These are phyloP conservation scores for Noctilio leporinus DNA, from an alignment of 2,113 vertebrate species.

Conservation along the genomic window DNA sequence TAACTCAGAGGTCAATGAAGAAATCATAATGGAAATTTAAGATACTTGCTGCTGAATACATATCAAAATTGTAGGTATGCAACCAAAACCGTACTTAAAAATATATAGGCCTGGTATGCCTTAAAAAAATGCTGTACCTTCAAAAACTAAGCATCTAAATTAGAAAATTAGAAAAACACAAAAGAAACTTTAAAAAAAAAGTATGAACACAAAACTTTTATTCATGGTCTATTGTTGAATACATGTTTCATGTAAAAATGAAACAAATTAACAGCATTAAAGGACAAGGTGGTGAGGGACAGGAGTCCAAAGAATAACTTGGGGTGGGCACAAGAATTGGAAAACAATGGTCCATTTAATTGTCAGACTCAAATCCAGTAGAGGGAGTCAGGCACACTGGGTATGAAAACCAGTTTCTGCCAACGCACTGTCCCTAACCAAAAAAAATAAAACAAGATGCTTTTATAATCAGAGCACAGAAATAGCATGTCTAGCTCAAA, in stretches of 20 bases:
- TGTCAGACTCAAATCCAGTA: background rate
- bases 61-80: background rate
- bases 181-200: background rate
- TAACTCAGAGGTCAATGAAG: background rate
- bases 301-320: background rate
- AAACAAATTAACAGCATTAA: background rate
- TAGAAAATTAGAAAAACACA: background rate
- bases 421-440: background rate
- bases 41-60: background rate
- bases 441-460: background rate
- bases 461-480: background rate
- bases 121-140: background rate
- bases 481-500: constrained; percentile 14
- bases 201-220: background rate
- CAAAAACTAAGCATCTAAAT: background rate
- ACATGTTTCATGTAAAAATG: background rate
- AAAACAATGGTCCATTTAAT: background rate
- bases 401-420: background rate
- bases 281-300: no score
- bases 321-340: no score
- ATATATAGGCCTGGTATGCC: background rate
- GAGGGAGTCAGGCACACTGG: background rate
- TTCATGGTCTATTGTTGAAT: background rate
- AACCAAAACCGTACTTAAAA: background rate
- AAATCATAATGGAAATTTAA: background rate